Evolutionary conservation across 2,888 invertebrate genomes (phyloP), one percentile per base, ranked within the genome.

Genomic region (Noctua janthe): DNA sequence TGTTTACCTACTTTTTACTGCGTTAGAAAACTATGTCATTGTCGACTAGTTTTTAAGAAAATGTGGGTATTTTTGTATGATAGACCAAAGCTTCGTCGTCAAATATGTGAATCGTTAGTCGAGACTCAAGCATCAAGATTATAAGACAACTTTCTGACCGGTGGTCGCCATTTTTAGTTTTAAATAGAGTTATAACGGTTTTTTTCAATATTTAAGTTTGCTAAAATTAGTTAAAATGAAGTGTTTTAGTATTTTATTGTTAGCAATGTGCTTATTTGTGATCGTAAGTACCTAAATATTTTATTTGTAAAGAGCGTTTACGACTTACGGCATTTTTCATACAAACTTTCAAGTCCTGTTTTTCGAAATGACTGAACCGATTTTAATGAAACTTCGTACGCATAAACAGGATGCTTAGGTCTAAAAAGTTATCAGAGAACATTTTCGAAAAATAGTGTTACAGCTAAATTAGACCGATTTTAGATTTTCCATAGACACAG

Each of bases 241-340:
- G 59, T 59, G 7, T 59, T 5, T 69, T 5, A 5, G 17, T 29
- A 23, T 62, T 29, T 13, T 62, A 0, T n/a, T 79, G n/a, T 51
- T 51, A 15, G 15, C 7, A 1, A 29, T 51, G 43, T 71, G 80
- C 23, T 59, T 80, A 3, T 49, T 78, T 29, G 29, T 17, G 4
- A 43, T 71, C 4, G 79, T 79, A 80, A 79, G 79, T 79, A 56
- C 39, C 2, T 66, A 51, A 67, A n/a, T 23, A 2, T n/a, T 59
- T 66, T 17, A 5, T 77, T 29, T 39, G 2, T 8, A 5, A 29
- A 15, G 39, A 39, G 39, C 39, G 39, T 39, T 39, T 39, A 39
- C 2, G 35, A 39, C 35, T 39, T 39, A 39, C 39, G 39, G 39
- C 5, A 39, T 39, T 39, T 39, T 39, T 39, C 39, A 5, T 39